Evolutionary conservation across 2,888 invertebrate species (phyloP), one percentile per base, ranked within the genome.

Genomic region (Melieria crassipennis): DNA sequence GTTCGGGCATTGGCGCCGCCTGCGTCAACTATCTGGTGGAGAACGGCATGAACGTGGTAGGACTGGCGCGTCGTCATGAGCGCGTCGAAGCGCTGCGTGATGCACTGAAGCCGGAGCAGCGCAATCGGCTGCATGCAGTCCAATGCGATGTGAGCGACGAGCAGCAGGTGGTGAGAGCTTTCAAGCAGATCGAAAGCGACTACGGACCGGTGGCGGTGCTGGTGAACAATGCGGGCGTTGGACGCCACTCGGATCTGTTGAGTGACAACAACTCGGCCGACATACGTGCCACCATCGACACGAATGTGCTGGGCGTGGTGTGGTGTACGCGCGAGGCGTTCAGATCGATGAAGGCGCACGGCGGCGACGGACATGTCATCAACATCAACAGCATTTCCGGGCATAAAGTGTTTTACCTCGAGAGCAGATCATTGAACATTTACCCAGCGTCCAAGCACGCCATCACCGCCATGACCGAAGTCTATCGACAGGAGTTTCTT

Each of bases 1-100:
- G 90, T 79, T 86, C 88, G 0, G 91, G 91, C 7, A 91, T 91
- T 70, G 91, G 90, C 11, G 87, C 87, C 1, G 88, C 87, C 7
- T 83, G 87, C 60, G 84, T 84, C n/a, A 81, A 81, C 56, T 82
- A 85, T 68, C 79, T 90, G 55, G 87, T 87, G 9, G 81, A 85
- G 72, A 82, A 85, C 68, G 91, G 90, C 4, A 78, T 91, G 78
- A 85, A 87, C 55, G 90, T 91, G 0, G 87, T 89, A 3, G 90
- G 88, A 0, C 81, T 90, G 75, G 89, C 89, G 0, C 83, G 89
- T 58, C 87, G 88, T 45, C 78, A 86, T 42, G 85, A 88, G 3
- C 85, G 82, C 13, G 80, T 90, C 43, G 75, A 87, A 65, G 65
- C 9, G 67, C 30, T 81, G 10, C 77, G 77, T n/a, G 71, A 72